A percentile compares a stretch with the other conserved stretches of the same genome.
Conservation (phyloP, 2,797 vertebrate species). For the Nasua narica region DNA sequence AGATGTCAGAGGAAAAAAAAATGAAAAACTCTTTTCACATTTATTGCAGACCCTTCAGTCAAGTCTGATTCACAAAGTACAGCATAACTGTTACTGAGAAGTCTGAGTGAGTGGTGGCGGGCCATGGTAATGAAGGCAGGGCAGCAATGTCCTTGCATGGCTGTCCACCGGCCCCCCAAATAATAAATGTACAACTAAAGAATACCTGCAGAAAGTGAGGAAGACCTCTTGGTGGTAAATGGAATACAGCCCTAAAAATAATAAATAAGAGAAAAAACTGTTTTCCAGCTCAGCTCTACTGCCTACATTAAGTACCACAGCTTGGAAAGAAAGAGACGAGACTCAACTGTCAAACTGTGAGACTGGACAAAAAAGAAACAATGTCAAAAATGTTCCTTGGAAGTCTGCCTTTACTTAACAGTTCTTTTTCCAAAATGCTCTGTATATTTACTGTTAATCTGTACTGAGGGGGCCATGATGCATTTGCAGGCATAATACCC, state of each 20-base stretch:
- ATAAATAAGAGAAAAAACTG: not conserved
- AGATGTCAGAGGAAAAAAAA: not conserved
- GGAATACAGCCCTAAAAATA: not conserved
- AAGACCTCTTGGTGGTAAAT: not conserved
- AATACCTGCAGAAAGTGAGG: not conserved
- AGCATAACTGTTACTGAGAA: not conserved
- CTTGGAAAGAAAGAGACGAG: not conserved
- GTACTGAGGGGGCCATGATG: not conserved
- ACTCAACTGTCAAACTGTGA: not conserved
- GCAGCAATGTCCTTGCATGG: not conserved
- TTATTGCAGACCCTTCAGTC: not conserved
- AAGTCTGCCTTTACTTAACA: constrained; percentile 11
- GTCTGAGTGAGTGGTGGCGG: not conserved
- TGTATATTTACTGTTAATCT: constrained; percentile 11
- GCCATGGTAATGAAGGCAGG: not conserved
- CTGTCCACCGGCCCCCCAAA: not conserved
- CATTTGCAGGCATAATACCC: not conserved
- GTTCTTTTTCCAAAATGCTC: constrained; percentile 23
- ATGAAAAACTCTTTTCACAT: not conserved
- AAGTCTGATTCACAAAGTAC: not conserved
- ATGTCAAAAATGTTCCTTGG: not conserved
- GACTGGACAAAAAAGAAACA: not conserved
- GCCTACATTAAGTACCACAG: not conserved
- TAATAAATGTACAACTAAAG: not conserved
- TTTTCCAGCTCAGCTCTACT: not conserved